Evolutionary conservation across 2,888 invertebrate species (phyloP).

Genomic region (Scaeva pyrastri): DNA sequence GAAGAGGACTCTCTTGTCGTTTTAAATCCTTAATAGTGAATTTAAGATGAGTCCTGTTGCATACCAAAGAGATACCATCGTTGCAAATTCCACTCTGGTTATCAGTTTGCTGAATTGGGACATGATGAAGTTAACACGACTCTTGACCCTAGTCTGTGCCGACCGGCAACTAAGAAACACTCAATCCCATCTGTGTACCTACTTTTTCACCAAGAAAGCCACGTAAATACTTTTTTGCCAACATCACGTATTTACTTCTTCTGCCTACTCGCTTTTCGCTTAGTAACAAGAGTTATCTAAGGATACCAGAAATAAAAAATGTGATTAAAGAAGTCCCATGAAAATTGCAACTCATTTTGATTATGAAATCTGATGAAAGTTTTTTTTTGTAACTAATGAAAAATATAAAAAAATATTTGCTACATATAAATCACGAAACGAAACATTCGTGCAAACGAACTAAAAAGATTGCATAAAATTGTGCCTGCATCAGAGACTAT

Average conservation of each 20-base stretch:
- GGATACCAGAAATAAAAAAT: not conserved
- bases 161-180: not conserved
- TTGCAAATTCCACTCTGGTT: too few species aligned
- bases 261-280: not conserved
- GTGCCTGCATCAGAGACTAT: not conserved
- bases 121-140: too few species aligned
- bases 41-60: too few species aligned
- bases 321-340: not conserved
- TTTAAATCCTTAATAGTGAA: too few species aligned
- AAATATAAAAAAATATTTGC: not conserved
- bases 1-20: too few species aligned
- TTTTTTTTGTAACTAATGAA: conserved; percentile 1
- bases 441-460: conserved; percentile 19
- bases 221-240: not conserved
- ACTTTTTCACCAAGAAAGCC: not conserved
- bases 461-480: conserved; percentile 24
- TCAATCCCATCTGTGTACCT: not conserved
- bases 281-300: not conserved
- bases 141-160: not conserved
- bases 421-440: conserved; percentile 4
- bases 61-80: too few species aligned
- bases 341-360: not conserved
- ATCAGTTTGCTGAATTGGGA: too few species aligned
- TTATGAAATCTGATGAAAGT: conserved; percentile 33
- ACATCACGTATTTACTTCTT: not conserved